These are phyloP conservation scores for Tadarida brasiliensis DNA, from an alignment of 2,797 vertebrate species.

Conservation along the genomic window DNA sequence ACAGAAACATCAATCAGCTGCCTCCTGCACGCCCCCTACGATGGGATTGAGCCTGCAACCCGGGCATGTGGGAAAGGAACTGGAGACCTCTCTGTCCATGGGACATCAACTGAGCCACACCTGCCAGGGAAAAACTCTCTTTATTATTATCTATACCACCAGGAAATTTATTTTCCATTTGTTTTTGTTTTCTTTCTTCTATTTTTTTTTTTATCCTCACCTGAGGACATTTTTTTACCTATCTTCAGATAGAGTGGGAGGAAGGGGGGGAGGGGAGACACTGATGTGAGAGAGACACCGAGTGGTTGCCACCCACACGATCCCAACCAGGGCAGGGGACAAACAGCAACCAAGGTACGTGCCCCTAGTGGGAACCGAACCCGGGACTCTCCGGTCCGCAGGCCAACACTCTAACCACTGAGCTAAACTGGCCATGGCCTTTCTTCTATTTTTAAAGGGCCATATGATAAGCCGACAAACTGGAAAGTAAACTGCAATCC, in stretches of 20 bases:
- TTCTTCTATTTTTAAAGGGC: background rate
- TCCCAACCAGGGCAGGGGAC: no score
- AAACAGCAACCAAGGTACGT: no score
- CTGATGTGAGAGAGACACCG: no score
- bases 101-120: background rate
- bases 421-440: no score
- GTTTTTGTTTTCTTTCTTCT: background rate
- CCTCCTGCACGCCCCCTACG: background rate
- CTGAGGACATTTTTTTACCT: no score
- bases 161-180: background rate
- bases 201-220: no score
- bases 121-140: background rate
- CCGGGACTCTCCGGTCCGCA: no score
- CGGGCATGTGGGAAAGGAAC: background rate
- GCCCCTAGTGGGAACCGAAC: no score
- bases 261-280: no score
- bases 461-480: background rate
- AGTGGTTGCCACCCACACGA: no score
- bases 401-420: no score
- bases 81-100: background rate
- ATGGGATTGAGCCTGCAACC: background rate
- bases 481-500: slow-evolving; percentile 1
- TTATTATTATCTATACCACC: background rate
- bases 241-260: no score
- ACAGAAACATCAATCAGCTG: background rate